Evolutionary conservation across 2,888 invertebrate genomes (phyloP), one percentile per base, ranked within the genome.

Genomic region (Latrodectus hesperus): DNA sequence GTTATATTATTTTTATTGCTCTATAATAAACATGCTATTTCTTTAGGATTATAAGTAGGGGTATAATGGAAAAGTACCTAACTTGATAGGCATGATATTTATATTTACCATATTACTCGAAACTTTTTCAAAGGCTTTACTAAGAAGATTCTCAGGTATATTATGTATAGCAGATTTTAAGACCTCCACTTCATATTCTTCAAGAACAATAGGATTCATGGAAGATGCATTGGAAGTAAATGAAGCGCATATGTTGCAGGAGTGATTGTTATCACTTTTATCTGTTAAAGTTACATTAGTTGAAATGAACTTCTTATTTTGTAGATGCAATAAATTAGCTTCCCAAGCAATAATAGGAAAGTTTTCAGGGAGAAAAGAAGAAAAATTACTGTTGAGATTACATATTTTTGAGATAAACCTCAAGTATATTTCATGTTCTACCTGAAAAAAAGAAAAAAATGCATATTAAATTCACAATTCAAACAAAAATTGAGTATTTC

Each of bases 381-480:
- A 22, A 51, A 83, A 38, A 11, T 68, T 55, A 9, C 67, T 26
- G 11, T 51, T 26, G 16, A 52, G 64, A 14, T 51, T 68, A n/a
- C 77, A 74, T 14, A 88, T 60, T 26, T 82, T 83, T 73, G 87
- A 67, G 70, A 83, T 55, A 52, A 88, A 83, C 6, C 64, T 64
- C 6, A 83, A 74, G 14, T 68, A 78, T 6, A 70, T 64, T 26
- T 82, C 22, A 70, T 55, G 49, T 16, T 71, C n/a, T 26, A 16
- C 55, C 87, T 88, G 22, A 78, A 83, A 87, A 64, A n/a, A 51
- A 73, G 16, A 68, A 10, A 22, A 17, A 22, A 68, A 17, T 68
- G 22, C 1, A 68, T 22, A 16, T 11, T 10, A 60, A 60, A 10
- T 38, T 38, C 38, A 38, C 38, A 38, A 38, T 38, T 38, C 38